Evolutionary conservation across 2,113 vertebrate species (phyloP), one percentile per base, ranked within the genome.

Genomic region (Myiozetetes cayanensis): DNA sequence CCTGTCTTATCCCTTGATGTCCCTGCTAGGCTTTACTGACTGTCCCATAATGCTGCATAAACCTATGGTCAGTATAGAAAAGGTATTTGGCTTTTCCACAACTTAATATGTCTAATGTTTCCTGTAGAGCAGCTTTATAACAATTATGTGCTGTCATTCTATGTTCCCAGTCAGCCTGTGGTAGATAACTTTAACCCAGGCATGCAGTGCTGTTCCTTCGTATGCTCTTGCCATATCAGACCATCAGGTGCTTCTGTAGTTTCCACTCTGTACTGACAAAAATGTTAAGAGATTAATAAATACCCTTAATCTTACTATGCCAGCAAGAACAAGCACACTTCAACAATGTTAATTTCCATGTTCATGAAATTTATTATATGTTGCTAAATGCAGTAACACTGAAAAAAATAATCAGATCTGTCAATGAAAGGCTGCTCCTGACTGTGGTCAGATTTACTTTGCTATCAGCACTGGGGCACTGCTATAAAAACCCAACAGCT

Each of bases 141-240:
- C 53, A 56, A 12, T 28, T 24, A 7, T 1, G 10, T 53, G 53
- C 10, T 44, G 66, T 59, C 19, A 31, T 30, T 30, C 47, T 68
- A 1, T n/a, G 24, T 65, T 87, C 61, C 49, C 50, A 9, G 37
- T 39, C 37, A 67, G 30, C 35, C 67, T 76, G 58, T 65, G 27
- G 30, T 15, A 10, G 47, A 7, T 25, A 82, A 59, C 25, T 65
- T 80, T 23, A 35, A 6, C 24, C 22, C 46, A 28, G 53, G 44
- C 31, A 31, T 0, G 1, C 8, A 22, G 27, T 33, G 4, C 31
- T 62, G 2, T 6, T 76, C 6, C 41, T 73, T 58, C 23, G 17
- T 24, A 31, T 8, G 43, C 12, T 49, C 23, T 55, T 76, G 73
- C 46, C 20, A 9, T 33, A 8, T 3, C 37, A 41, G 22, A 28